A percentile compares a stretch with the other conserved stretches of the same genome.
These are phyloP conservation scores for Pemphredon lugubris DNA, from an alignment of 2,888 invertebrate species.

Conservation along the genomic window DNA sequence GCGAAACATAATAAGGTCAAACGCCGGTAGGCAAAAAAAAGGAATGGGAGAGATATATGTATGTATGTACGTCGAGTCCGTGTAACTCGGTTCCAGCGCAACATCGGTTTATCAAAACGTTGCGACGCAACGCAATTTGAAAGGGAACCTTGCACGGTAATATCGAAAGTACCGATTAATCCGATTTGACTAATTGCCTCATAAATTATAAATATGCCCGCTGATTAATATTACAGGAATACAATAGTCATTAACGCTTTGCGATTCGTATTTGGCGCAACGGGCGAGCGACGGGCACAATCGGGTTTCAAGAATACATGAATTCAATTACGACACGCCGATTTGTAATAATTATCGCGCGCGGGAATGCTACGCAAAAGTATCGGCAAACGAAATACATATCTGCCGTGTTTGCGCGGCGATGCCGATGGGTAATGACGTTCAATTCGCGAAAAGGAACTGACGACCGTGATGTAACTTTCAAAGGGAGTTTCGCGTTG, in stretches of 20 bases:
- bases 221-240: constrained; percentile 1
- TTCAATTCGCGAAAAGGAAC: too few species aligned
- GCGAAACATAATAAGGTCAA: constrained; percentile 4
- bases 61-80: neutral
- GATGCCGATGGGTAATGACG: too few species aligned
- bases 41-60: neutral
- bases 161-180: constrained; percentile 16
- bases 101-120: constrained; percentile 1
- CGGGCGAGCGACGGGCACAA: constrained; percentile 1
- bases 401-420: neutral
- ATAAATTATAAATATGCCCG: constrained; percentile 13
- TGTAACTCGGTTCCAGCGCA: neutral
- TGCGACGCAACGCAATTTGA: constrained; percentile 3
- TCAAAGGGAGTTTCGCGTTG: neutral
- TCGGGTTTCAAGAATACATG: neutral
- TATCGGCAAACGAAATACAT: neutral
- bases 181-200: constrained; percentile 17
- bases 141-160: neutral
- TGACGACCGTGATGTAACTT: neutral
- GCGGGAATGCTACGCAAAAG: neutral
- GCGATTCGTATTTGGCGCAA: constrained; percentile 6
- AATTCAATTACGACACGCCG: constrained; percentile 8
- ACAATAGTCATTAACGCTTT: neutral
- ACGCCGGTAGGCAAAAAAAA: neutral
- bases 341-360: constrained; percentile 9